Evolutionary conservation across 2,888 invertebrate species (phyloP).

Genomic region (Sussaba pulchella): DNA sequence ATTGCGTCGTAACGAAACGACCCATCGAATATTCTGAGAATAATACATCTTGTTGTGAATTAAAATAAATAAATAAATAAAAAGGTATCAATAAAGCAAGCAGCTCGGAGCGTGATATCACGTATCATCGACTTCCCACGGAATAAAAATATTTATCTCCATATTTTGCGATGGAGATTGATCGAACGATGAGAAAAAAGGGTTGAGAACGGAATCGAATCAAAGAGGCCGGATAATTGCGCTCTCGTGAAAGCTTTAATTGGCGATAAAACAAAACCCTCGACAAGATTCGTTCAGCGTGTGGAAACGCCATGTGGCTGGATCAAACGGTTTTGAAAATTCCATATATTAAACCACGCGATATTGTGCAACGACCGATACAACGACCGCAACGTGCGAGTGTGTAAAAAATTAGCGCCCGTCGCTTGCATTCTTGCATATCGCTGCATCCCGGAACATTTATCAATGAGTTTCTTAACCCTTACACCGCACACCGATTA

Average conservation of each 20-base stretch:
- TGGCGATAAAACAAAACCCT: constrained; percentile 40
- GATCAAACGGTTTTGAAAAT: constrained; percentile 41
- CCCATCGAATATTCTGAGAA: background rate
- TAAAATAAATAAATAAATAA: constrained; percentile 25
- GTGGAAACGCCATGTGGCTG: constrained; percentile 8
- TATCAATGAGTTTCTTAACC: no score
- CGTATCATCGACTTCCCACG: constrained; percentile 28
- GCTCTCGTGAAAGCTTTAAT: constrained; percentile 51
- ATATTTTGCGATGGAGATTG: constrained; percentile 45
- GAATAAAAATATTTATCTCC: constrained; percentile 32
- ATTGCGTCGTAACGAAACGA: background rate
- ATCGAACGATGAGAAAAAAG: constrained; percentile 48
- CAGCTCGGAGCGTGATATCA: background rate
- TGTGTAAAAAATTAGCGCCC: constrained; percentile 1
- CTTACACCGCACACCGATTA: no score
- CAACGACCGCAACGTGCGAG: background rate
- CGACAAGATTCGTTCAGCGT: constrained; percentile 2
- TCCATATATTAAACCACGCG: constrained; percentile 25
- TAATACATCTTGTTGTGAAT: constrained; percentile 3
- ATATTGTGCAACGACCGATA: constrained; percentile 2
- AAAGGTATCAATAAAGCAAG: no score
- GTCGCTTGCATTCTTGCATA: background rate
- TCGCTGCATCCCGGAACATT: constrained; percentile 58
- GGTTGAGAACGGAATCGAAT: background rate
- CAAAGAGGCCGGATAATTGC: constrained; percentile 21